A percentile compares a stretch with the other conserved stretches of the same genome.
Conservation (phyloP, 2,888 invertebrate genomes). For the Stenoptilia bipunctidactyla region DNA sequence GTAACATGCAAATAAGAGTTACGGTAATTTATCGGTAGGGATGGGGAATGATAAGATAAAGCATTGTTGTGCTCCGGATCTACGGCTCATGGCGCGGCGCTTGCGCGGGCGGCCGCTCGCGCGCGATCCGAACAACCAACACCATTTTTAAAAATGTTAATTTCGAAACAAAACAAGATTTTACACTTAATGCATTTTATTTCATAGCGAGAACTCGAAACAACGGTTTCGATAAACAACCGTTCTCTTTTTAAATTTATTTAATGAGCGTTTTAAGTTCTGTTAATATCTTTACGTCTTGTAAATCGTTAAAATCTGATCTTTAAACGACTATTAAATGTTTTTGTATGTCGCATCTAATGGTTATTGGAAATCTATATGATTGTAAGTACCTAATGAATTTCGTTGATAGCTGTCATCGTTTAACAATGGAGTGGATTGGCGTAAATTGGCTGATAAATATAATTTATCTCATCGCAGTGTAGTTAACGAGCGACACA, state of each 20-base stretch:
- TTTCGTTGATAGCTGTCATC: slow-evolving; percentile 31
- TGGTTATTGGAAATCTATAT: too few species aligned
- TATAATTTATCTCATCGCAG: slow-evolving; percentile 56
- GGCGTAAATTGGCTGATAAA: slow-evolving; percentile 66
- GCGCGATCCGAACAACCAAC: slow-evolving; percentile 5
- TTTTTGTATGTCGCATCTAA: too few species aligned
- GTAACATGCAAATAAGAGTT: slow-evolving; percentile 57
- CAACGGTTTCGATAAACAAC: neutral
- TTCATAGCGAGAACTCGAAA: neutral
- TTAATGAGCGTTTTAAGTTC: too few species aligned
- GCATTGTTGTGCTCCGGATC: slow-evolving; percentile 50
- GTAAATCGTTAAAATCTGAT: too few species aligned
- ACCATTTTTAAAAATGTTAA: slow-evolving; percentile 28
- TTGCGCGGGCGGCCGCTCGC: neutral
- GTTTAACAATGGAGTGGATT: slow-evolving; percentile 48
- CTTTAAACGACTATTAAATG: too few species aligned
- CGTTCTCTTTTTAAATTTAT: neutral
- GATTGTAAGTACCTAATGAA: too few species aligned
- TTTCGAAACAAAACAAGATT: slow-evolving; percentile 40
- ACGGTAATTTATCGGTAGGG: slow-evolving; percentile 58
- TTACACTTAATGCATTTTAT: slow-evolving; percentile 24
- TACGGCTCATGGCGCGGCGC: slow-evolving; percentile 28
- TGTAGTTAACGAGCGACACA: slow-evolving; percentile 53
- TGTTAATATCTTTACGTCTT: too few species aligned
- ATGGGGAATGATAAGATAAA: slow-evolving; percentile 60